Evolutionary conservation across 37 sponge, comb jelly and placozoan genomes (phyloP).

Genomic region (Aplysina aerophoba): DNA sequence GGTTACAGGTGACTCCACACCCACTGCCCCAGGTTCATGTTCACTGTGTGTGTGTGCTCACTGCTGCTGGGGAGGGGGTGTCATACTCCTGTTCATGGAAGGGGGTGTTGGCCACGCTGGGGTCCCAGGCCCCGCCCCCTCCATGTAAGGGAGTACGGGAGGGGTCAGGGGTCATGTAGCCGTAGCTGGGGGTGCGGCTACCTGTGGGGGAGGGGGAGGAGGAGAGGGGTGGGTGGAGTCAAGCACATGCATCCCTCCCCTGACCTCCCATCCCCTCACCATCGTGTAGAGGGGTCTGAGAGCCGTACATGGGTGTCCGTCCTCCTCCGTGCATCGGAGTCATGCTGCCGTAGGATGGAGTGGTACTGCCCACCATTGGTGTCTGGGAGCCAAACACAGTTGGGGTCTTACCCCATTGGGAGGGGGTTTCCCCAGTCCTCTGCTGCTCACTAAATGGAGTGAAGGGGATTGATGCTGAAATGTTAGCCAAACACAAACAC

Average conservation of each 20-base stretch:
- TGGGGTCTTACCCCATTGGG: constrained; percentile 78
- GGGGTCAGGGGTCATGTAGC: constrained; percentile 94
- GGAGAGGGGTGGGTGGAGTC: no score
- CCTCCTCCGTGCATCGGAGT: constrained; percentile 88
- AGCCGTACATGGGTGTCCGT: constrained; percentile 92
- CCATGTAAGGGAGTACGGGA: constrained; percentile 84
- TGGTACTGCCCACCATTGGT: constrained; percentile 86
- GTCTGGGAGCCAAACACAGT: constrained; percentile 86
- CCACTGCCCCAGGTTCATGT: not conserved
- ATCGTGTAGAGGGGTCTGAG: constrained; percentile 85
- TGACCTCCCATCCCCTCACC: constrained; percentile 42
- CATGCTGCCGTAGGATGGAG: constrained; percentile 82
- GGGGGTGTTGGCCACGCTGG: constrained; percentile 82
- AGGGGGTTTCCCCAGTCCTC: constrained; percentile 35
- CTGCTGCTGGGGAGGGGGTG: constrained; percentile 20
- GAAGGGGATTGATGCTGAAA: not conserved
- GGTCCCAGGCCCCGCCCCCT: constrained; percentile 96
- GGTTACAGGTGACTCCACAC: no score
- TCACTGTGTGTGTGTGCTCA: not conserved
- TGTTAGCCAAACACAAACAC: no score
- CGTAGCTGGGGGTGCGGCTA: constrained; percentile 90
- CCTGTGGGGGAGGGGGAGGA: constrained; percentile 40
- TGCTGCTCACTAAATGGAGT: constrained; percentile 6
- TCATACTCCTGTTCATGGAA: constrained; percentile 47
- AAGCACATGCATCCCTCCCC: not conserved